These are phyloP conservation scores for Globodera ellingtonae DNA, from an alignment of 1,140 invertebrate genomes.

Conservation along the genomic window DNA sequence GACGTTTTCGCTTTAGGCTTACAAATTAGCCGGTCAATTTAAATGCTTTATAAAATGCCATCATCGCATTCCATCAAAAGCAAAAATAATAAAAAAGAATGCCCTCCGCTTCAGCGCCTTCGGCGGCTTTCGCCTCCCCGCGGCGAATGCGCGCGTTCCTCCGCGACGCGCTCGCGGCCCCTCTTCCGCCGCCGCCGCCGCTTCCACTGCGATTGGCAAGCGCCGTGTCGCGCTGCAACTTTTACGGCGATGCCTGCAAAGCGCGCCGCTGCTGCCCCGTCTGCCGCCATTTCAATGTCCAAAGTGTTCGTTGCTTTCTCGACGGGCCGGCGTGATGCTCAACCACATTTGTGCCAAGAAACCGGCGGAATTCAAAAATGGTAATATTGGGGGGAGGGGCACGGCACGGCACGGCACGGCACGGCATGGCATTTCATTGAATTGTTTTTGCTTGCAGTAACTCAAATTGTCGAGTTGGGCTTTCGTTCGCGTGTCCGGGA, in stretches of 20 bases:
- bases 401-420: no score
- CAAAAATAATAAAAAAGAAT: background rate
- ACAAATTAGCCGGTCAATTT: background rate
- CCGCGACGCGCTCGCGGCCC: background rate
- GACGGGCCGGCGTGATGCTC: background rate
- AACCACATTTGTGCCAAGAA: conserved; percentile 27
- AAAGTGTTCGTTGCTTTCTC: conserved; percentile 29
- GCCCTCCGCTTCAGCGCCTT: background rate
- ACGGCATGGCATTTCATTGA: background rate
- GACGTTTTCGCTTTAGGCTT: background rate
- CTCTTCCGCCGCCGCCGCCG: background rate
- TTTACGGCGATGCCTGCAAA: conserved; percentile 4
- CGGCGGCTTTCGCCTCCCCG: background rate
- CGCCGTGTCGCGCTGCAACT: conserved; percentile 5
- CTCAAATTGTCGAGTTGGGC: conserved; percentile 21
- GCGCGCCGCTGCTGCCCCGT: conserved; percentile 12
- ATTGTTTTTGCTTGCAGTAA: conserved; percentile 16
- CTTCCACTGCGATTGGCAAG: background rate
- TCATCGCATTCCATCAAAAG: background rate
- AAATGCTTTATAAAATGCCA: background rate
- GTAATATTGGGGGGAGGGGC: background rate
- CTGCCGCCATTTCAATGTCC: conserved; percentile 30
- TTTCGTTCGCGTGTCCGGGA: conserved; percentile 26
- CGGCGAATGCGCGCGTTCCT: background rate
- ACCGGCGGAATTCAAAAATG: conserved; percentile 19